These are phyloP conservation scores for Sceliomorpha sp. DNA, from an alignment of 2,888 invertebrate genomes.

Conservation along the genomic window DNA sequence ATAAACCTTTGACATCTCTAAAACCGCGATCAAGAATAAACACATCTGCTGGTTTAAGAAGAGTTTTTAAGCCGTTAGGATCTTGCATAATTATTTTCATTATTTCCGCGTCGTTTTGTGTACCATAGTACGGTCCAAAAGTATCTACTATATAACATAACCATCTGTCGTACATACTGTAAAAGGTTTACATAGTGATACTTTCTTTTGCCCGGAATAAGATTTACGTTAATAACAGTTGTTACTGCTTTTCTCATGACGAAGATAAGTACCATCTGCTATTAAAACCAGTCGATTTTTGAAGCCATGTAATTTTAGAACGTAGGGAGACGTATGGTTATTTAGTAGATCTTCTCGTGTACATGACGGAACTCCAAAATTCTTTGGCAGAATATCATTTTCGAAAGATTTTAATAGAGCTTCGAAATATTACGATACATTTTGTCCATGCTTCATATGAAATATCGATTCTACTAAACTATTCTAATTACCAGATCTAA, in stretches of 20 bases:
- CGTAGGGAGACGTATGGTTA: slow-evolving; percentile 28
- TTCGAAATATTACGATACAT: slow-evolving; percentile 48
- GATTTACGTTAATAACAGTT: slow-evolving; percentile 46
- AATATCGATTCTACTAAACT: slow-evolving; percentile 32
- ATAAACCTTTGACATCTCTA: slow-evolving; percentile 9
- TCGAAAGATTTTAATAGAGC: slow-evolving; percentile 56
- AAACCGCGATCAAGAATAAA: slow-evolving; percentile 20
- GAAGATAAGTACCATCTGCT: slow-evolving; percentile 21
- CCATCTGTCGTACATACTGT: slow-evolving; percentile 59
- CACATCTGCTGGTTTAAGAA: slow-evolving; percentile 15
- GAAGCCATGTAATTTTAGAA: slow-evolving; percentile 18
- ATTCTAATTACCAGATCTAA: slow-evolving; percentile 55
- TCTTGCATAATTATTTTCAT: slow-evolving; percentile 48
- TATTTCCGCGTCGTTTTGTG: slow-evolving; percentile 61
- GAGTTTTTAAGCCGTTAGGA: slow-evolving; percentile 1
- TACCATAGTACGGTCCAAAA: slow-evolving; percentile 56
- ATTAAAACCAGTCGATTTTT: slow-evolving; percentile 10
- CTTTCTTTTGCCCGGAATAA: slow-evolving; percentile 55
- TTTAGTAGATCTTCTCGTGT: slow-evolving; percentile 45
- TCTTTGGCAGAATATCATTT: slow-evolving; percentile 53
- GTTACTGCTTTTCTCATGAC: slow-evolving; percentile 49
- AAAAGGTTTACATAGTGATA: too few species aligned
- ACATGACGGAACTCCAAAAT: slow-evolving; percentile 44
- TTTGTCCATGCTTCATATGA: slow-evolving; percentile 26
- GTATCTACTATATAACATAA: slow-evolving; percentile 57